A percentile compares a stretch with the other conserved stretches of the same genome.
These are phyloP conservation scores for Thunnus maccoyii DNA, from an alignment of 2,113 vertebrate species.

Conservation along the genomic window DNA sequence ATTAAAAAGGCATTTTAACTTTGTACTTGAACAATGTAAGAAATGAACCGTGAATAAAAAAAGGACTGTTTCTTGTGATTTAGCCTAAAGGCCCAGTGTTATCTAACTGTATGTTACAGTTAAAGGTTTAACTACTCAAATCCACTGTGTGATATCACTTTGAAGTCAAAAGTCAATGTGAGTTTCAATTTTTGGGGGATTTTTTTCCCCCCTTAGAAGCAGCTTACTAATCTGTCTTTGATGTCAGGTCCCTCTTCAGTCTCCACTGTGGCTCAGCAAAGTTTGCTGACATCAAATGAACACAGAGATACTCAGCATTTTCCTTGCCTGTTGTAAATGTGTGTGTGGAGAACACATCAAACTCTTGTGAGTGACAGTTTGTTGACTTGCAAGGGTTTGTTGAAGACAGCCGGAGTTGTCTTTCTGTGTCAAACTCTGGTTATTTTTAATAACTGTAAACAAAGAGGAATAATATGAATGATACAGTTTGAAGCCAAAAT, in stretches of 20 bases:
- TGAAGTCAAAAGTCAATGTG: neutral
- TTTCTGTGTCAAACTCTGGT: too few species aligned
- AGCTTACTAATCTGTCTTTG: slow-evolving; percentile 1
- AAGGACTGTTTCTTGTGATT: slow-evolving; percentile 94
- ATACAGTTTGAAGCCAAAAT: too few species aligned
- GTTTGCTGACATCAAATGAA: slow-evolving; percentile 7
- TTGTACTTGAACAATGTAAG: slow-evolving; percentile 97
- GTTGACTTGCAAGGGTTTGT: neutral
- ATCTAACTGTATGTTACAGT: neutral
- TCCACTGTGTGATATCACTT: neutral
- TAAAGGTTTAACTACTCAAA: neutral
- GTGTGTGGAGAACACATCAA: neutral
- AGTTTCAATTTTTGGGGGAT: neutral
- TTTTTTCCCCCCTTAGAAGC: neutral
- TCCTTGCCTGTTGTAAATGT: neutral
- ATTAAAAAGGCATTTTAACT: slow-evolving; percentile 99
- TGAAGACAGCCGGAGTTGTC: too few species aligned
- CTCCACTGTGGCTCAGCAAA: neutral
- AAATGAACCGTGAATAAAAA: slow-evolving; percentile 88
- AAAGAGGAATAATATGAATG: too few species aligned
- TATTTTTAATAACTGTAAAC: too few species aligned
- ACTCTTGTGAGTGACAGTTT: neutral
- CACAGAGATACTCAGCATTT: slow-evolving; percentile 4
- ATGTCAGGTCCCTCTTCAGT: slow-evolving; percentile 6
- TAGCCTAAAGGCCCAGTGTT: slow-evolving; percentile 85